Evolutionary conservation across 2,888 invertebrate species (phyloP).

Genomic region (Coenonympha arcania): DNA sequence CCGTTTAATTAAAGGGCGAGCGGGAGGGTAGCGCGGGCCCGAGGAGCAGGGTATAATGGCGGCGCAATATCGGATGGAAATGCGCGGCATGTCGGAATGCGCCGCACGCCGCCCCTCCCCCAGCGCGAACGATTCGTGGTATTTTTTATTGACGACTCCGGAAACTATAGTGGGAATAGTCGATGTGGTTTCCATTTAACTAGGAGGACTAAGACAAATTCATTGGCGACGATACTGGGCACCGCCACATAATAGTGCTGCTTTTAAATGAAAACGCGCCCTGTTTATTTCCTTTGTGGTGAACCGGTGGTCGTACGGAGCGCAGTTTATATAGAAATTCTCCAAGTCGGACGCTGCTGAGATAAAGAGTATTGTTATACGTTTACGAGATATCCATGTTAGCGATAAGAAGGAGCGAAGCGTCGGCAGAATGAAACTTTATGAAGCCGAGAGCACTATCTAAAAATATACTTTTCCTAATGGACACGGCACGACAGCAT

Average conservation of each 20-base stretch:
- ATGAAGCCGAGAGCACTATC: slow-evolving; percentile 44
- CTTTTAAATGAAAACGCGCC: slow-evolving; percentile 4
- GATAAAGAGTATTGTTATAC: slow-evolving; percentile 28
- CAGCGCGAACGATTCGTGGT: slow-evolving; percentile 70
- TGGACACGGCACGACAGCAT: slow-evolving; percentile 59
- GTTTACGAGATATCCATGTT: slow-evolving; percentile 25
- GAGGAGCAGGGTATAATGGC: slow-evolving; percentile 70
- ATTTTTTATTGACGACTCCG: slow-evolving; percentile 73
- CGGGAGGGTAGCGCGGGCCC: slow-evolving; percentile 53
- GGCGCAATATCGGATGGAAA: slow-evolving; percentile 75
- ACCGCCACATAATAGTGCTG: neutral
- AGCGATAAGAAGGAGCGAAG: slow-evolving; percentile 29
- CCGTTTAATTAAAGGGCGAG: slow-evolving; percentile 74
- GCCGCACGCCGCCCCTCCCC: slow-evolving; percentile 64
- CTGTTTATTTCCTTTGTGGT: slow-evolving; percentile 7
- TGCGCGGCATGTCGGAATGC: slow-evolving; percentile 75
- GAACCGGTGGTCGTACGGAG: neutral
- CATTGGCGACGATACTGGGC: slow-evolving; percentile 10
- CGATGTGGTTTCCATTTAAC: slow-evolving; percentile 36
- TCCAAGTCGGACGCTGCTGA: slow-evolving; percentile 20
- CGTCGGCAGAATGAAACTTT: slow-evolving; percentile 40
- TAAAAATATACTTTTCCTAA: slow-evolving; percentile 63
- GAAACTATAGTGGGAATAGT: slow-evolving; percentile 58
- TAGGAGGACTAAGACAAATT: slow-evolving; percentile 18
- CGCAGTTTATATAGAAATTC: slow-evolving; percentile 7